Percentiles rank a stretch among this genome's conserved stretches.
Conservation (phyloP, 1,140 invertebrate genomes). For the Archivesica marissinica region DNA sequence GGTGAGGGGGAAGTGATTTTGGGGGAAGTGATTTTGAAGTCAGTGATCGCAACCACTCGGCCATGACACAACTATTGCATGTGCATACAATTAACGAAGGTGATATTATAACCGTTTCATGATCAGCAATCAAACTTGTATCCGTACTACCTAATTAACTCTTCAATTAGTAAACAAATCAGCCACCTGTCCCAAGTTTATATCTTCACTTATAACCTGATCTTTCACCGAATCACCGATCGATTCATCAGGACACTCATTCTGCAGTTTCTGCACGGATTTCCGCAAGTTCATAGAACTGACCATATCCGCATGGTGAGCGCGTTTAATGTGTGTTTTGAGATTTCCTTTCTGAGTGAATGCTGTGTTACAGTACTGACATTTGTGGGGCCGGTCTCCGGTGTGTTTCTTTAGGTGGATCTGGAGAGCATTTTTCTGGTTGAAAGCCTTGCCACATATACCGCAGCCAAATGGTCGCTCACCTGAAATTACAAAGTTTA, state of each 20-base stretch:
- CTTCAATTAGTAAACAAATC: slow-evolving; percentile 56
- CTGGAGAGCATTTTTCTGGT: slow-evolving; percentile 89
- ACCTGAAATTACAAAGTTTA: no score
- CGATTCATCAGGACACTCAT: background rate
- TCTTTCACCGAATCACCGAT: slow-evolving; percentile 51
- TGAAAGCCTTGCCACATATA: slow-evolving; percentile 96
- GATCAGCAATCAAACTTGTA: background rate
- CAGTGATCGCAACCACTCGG: no score
- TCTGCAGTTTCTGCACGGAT: slow-evolving; percentile 31
- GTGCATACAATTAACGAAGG: no score
- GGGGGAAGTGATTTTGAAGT: no score
- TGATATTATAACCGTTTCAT: no score
- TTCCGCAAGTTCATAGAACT: slow-evolving; percentile 78
- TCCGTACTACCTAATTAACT: background rate
- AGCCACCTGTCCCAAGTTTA: slow-evolving; percentile 62
- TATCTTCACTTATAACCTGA: slow-evolving; percentile 67
- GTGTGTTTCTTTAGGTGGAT: slow-evolving; percentile 88
- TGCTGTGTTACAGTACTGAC: slow-evolving; percentile 91
- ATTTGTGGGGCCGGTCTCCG: slow-evolving; percentile 91
- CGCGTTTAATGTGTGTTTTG: slow-evolving; percentile 87
- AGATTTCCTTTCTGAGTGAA: slow-evolving; percentile 89
- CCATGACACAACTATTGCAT: no score
- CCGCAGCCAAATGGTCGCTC: slow-evolving; percentile 96
- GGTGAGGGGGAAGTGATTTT: no score
- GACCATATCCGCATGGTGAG: slow-evolving; percentile 84